Evolutionary conservation across 2,113 vertebrate species (phyloP).

Genomic region (Falcunculus frontatus): DNA sequence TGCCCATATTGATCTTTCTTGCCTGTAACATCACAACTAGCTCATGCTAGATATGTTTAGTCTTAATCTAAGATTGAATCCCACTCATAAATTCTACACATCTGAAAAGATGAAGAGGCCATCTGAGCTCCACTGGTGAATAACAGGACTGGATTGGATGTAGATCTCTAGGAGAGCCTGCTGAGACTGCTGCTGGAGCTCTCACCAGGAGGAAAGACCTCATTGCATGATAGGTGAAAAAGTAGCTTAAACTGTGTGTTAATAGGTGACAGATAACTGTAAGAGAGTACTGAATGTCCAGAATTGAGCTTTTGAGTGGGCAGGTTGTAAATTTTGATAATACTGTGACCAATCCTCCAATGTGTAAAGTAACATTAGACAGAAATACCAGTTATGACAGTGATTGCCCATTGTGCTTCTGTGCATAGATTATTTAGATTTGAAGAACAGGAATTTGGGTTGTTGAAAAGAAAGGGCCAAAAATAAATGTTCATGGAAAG

Average conservation of each 20-base stretch:
- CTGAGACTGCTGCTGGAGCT: not conserved
- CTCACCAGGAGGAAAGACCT: not conserved
- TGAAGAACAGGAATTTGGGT: not conserved
- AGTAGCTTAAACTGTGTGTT: not conserved
- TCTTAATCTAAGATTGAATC: not conserved
- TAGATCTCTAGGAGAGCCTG: not conserved
- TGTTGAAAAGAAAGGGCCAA: not conserved
- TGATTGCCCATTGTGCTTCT: not conserved
- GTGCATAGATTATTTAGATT: not conserved
- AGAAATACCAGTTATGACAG: not conserved
- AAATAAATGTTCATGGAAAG: not conserved
- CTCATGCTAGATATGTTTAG: not conserved
- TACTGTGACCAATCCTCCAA: not conserved
- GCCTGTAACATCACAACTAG: not conserved
- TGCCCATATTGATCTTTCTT: not conserved
- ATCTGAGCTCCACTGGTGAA: not conserved
- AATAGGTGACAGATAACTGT: not conserved
- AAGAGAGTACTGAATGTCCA: not conserved
- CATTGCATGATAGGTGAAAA: not conserved
- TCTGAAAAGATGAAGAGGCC: not conserved
- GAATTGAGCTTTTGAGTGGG: not conserved
- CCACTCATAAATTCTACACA: not conserved
- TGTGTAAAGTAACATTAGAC: not conserved
- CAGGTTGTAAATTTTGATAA: not conserved
- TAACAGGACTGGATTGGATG: too few species aligned